phyloP scores from a whole-genome alignment of 2,113 vertebrate species.

The Colius striatus region DNA sequence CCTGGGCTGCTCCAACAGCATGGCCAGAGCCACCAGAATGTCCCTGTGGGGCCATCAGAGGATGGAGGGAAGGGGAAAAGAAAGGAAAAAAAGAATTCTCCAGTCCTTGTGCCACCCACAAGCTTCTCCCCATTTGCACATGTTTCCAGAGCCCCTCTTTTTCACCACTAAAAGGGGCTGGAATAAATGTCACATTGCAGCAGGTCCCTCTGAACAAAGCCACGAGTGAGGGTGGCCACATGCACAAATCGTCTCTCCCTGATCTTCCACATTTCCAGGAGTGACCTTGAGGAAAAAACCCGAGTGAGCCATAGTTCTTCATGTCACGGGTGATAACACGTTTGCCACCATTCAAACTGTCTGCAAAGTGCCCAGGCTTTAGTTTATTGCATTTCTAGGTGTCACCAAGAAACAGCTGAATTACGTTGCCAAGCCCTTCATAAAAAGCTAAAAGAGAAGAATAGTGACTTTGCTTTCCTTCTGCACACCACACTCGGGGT shows the following conservation, averaged over 20 bases:
- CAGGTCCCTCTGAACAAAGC: not conserved
- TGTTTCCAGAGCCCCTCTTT: not conserved
- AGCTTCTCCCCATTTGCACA: not conserved
- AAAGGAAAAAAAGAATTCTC: not conserved
- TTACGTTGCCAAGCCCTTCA: not conserved
- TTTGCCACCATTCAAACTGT: constrained; percentile 6
- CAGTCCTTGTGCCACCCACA: rapidly evolving
- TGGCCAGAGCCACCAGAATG: rapidly evolving
- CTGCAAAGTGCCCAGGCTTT: constrained; percentile 12
- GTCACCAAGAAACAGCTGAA: constrained; percentile 17
- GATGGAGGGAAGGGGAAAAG: not conserved
- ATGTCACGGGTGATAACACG: not conserved
- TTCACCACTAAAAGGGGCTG: not conserved
- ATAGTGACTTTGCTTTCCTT: not conserved
- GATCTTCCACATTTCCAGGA: not conserved
- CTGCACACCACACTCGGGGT: rapidly evolving
- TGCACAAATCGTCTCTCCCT: not conserved
- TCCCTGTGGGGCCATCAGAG: no score
- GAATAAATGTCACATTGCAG: not conserved
- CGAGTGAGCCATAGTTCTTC: not conserved
- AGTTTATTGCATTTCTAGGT: constrained; percentile 18
- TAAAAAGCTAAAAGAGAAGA: not conserved
- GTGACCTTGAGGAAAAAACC: constrained; percentile 29
- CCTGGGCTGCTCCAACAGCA: not conserved
- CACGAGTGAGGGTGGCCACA: not conserved